Evolutionary conservation across 1,140 invertebrate species (phyloP).

Genomic region (Drosophila pandora): DNA sequence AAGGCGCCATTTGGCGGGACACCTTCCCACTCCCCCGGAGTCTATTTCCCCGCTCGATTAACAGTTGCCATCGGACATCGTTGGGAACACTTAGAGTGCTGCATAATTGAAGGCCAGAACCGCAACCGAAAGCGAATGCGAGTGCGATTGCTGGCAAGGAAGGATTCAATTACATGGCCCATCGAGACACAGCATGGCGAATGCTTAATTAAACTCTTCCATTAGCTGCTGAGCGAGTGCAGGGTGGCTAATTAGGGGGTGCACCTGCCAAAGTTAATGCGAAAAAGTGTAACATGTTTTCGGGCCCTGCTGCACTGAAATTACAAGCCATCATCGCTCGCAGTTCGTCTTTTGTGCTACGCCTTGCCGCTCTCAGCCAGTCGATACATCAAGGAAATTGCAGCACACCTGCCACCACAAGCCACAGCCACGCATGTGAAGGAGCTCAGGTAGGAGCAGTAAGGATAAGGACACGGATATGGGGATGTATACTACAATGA

Average conservation of each 20-base stretch:
- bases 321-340: constrained; percentile 37
- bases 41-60: constrained; percentile 10
- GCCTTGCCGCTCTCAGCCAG: not conserved
- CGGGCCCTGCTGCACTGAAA: constrained; percentile 24
- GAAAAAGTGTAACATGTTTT: constrained; percentile 24
- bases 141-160: not conserved
- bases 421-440: constrained; percentile 26
- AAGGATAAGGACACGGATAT: constrained; percentile 20
- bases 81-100: constrained; percentile 51
- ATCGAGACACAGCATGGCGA: constrained; percentile 13
- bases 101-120: constrained; percentile 67
- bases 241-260: constrained; percentile 40
- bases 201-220: constrained; percentile 50
- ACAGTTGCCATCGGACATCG: constrained; percentile 41
- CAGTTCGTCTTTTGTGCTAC: not conserved
- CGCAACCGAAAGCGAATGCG: constrained; percentile 1
- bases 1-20: constrained; percentile 63
- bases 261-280: constrained; percentile 26
- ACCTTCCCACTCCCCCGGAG: constrained; percentile 14
- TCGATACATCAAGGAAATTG: constrained; percentile 46
- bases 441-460: constrained; percentile 11
- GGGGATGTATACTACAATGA: constrained; percentile 22
- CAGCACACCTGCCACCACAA: constrained; percentile 47
- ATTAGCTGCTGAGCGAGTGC: constrained; percentile 45
- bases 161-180: constrained; percentile 64